phyloP scores from a whole-genome alignment of 2,888 invertebrate genomes.

The Phoronis australis region DNA sequence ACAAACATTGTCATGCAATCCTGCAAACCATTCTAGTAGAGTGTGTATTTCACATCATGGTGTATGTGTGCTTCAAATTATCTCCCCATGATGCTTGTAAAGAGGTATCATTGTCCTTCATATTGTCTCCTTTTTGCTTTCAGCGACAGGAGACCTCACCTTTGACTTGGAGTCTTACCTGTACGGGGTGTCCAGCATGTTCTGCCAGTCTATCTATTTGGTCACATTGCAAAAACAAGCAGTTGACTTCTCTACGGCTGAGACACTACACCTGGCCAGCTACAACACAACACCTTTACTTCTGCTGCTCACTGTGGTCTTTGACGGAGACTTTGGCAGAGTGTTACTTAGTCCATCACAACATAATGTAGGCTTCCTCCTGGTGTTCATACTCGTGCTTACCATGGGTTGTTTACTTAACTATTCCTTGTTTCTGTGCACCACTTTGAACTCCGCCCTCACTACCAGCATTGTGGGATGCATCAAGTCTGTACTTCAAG shows the following conservation, averaged over 20 bases:
- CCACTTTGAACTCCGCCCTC: constrained; percentile 53
- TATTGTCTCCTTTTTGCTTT: constrained; percentile 10
- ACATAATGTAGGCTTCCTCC: constrained; percentile 37
- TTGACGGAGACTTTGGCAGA: too few relatives aligned
- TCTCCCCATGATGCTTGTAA: too few relatives aligned
- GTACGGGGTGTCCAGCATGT: constrained; percentile 49
- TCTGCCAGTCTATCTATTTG: constrained; percentile 54
- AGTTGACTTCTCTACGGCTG: constrained; percentile 39
- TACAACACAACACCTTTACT: constrained; percentile 50
- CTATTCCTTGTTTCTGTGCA: constrained; percentile 55
- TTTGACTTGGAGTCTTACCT: constrained; percentile 49
- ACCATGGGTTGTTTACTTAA: constrained; percentile 49
- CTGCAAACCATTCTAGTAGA: too few relatives aligned
- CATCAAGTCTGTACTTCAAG: constrained; percentile 52
- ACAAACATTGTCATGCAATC: too few relatives aligned
- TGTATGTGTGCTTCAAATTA: too few relatives aligned
- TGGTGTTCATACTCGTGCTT: constrained; percentile 39
- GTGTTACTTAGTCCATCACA: too few relatives aligned
- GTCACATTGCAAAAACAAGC: constrained; percentile 51
- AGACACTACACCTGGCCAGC: constrained; percentile 51
- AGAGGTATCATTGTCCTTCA: too few relatives aligned
- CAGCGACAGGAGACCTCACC: constrained; percentile 53
- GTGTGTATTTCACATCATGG: too few relatives aligned
- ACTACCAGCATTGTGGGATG: constrained; percentile 54
- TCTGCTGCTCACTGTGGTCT: constrained; percentile 24